Base-by-base conservation (phyloP, 2,888 invertebrate species). In the Syrphus vitripennis region DNA sequence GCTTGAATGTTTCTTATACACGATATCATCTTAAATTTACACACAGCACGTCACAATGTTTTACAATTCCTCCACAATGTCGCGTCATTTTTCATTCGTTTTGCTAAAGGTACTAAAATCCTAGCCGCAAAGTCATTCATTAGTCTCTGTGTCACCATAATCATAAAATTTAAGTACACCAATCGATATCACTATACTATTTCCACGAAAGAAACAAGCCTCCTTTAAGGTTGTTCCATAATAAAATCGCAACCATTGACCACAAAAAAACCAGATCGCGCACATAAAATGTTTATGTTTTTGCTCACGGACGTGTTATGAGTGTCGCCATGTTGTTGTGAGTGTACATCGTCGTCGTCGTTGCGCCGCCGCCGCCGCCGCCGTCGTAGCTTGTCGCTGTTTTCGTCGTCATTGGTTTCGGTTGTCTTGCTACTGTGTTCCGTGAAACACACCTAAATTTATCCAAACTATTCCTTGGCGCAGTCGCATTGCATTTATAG, bases 121-220 rank as follows among this genome's bases (percentile, higher is more conserved):
- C 59, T 55, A 50, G 19, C 59, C 50, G 10, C 31, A 61, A 45
- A 63, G 34, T 48, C 61, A 79, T 79, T 79, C 83, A 70, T 79
- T 75, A 83, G 83, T 63, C 74, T 75, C 72, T 65, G 48, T 83
- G 79, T 83, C 70, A 75, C 63, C 79, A 79, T 79, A 75, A 79
- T 75, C 79, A 83, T 83, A 79, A 79, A 79, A 83, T 53, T 70
- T 65, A 75, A 83, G 79, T 57, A 79, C 79, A 37, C 69, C 74
- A 77, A 53, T 59, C 77, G 82, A 71, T 77, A 82, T 77, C 42
- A 48, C 63, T 72, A 40, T 50, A 29, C 12, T 31, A 65, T 29
- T 65, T 78, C 78, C 31, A 37, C 61, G 69, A 79, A 78, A 50
- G 48, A 72, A 45, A 29, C 37, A 72, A 31, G 37, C 37, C 55